These are phyloP conservation scores for Hylomyscus alleni DNA, from an alignment of 2,797 vertebrate genomes.

Conservation along the genomic window DNA sequence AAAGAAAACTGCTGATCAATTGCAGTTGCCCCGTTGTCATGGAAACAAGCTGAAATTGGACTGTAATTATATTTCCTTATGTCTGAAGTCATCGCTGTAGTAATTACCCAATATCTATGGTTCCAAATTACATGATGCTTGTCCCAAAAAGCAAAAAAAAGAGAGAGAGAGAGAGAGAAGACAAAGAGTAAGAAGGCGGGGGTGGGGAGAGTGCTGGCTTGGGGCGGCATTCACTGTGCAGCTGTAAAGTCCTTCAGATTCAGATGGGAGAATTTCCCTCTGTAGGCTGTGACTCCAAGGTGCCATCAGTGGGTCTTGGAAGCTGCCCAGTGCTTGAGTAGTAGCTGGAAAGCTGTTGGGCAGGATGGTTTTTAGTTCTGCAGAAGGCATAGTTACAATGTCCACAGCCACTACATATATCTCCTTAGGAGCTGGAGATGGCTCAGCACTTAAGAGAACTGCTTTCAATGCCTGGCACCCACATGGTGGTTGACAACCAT, in stretches of 20 bases:
- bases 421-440: neutral
- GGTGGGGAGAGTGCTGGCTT: neutral
- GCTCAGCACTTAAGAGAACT: neutral
- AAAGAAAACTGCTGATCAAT: conserved; percentile 86
- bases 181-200: conserved; percentile 63
- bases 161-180: conserved; percentile 3
- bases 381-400: neutral
- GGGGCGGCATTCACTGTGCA: neutral
- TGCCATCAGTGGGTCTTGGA: neutral
- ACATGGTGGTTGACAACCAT: neutral
- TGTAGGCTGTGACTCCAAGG: neutral
- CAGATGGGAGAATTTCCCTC: conserved; percentile 15
- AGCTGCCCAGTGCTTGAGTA: neutral
- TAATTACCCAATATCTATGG: conserved; percentile 85
- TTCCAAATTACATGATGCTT: conserved; percentile 80
- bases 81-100: conserved; percentile 83
- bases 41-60: conserved; percentile 83
- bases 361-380: conserved; percentile 10
- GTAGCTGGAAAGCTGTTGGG: neutral
- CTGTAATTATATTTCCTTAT: conserved; percentile 86
- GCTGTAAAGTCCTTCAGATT: conserved; percentile 55
- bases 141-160: conserved; percentile 51
- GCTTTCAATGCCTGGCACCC: neutral
- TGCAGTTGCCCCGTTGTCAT: conserved; percentile 82
- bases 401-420: neutral